Evolutionary conservation across 2,888 invertebrate genomes (phyloP).

Genomic region (Drosophila borealis): DNA sequence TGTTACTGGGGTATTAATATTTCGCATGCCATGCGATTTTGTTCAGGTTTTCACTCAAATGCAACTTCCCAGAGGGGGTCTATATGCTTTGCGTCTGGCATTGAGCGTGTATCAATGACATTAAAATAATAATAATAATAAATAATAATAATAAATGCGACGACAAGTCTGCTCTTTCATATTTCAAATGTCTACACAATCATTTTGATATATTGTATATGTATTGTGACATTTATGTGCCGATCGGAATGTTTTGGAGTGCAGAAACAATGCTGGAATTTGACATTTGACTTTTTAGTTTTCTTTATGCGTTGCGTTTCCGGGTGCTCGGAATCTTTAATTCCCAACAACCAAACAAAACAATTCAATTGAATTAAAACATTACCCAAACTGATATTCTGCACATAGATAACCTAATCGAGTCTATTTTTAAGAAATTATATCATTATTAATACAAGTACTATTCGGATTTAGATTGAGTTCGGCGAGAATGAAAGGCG

Average conservation of each 20-base stretch:
- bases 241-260: slow-evolving; percentile 22
- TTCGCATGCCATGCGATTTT: slow-evolving; percentile 40
- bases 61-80: slow-evolving; percentile 37
- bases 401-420: slow-evolving; percentile 18
- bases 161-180: slow-evolving; percentile 26
- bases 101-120: slow-evolving; percentile 56
- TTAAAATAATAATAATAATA: slow-evolving; percentile 27
- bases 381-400: slow-evolving; percentile 21
- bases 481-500: slow-evolving; percentile 9
- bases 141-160: slow-evolving; percentile 22
- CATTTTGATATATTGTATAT: slow-evolving; percentile 27
- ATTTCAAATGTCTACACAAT: slow-evolving; percentile 16
- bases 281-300: slow-evolving; percentile 65
- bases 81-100: slow-evolving; percentile 36
- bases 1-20: slow-evolving; percentile 13
- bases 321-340: slow-evolving; percentile 18
- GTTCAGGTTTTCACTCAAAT: slow-evolving; percentile 27
- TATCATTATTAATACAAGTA: slow-evolving; percentile 42
- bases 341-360: background rate
- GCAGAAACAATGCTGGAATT: slow-evolving; percentile 56
- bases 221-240: slow-evolving; percentile 26
- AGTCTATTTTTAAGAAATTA: slow-evolving; percentile 59
- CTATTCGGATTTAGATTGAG: slow-evolving; percentile 2
- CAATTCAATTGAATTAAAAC: slow-evolving; percentile 27
- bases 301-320: slow-evolving; percentile 34